Conservation (phyloP, 2,113 vertebrate species). For the Raja brachyura region DNA sequence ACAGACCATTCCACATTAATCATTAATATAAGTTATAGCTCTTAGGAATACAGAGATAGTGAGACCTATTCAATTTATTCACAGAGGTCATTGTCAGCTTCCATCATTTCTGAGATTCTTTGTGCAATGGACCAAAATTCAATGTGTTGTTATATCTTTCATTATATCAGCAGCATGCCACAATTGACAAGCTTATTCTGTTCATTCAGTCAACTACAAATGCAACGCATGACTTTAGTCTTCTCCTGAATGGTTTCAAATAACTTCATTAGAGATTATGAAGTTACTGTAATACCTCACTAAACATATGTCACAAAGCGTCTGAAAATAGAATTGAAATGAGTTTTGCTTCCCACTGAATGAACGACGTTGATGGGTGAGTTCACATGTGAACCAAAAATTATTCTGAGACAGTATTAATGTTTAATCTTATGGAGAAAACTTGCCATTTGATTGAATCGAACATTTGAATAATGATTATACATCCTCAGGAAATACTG, state of each 20-base stretch:
- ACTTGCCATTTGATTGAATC: background rate
- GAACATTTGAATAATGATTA: slow-evolving; percentile 23
- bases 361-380: background rate
- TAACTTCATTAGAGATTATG: background rate
- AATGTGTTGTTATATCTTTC: background rate
- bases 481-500: slow-evolving; percentile 23
- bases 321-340: slow-evolving; percentile 23
- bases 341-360: slow-evolving; percentile 4
- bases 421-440: background rate
- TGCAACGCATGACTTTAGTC: background rate
- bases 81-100: background rate
- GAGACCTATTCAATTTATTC: background rate
- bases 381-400: background rate
- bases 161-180: background rate
- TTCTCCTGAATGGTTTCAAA: background rate
- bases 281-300: background rate
- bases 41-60: background rate
- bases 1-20: background rate
- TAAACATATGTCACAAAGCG: slow-evolving; percentile 18
- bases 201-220: background rate
- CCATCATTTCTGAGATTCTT: background rate
- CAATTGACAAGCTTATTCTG: background rate
- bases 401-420: background rate
- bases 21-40: slow-evolving; percentile 8
- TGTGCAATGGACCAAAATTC: background rate